Percentiles rank a stretch among this genome's conserved stretches.
Evolutionary conservation across 1,140 invertebrate species (phyloP).

Genomic region (Zaprionus ornatus): DNA sequence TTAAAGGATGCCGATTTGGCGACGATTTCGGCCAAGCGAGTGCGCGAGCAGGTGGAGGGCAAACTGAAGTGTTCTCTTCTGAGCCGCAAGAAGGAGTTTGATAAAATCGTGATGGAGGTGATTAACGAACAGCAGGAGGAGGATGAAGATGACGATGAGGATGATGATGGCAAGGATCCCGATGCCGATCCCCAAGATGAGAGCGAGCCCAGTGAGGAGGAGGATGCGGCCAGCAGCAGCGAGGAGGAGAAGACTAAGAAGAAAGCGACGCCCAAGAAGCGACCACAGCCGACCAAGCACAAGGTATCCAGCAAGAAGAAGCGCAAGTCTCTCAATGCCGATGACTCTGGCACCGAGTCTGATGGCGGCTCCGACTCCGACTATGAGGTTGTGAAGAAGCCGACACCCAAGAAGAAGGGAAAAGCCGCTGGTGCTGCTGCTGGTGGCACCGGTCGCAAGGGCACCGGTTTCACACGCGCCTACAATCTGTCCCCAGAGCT

Average conservation of each 20-base stretch:
- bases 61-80: constrained; percentile 91
- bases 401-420: constrained; percentile 70
- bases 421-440: constrained; percentile 57
- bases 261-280: constrained; percentile 83
- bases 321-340: constrained; percentile 84
- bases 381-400: constrained; percentile 88
- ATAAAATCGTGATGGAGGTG: constrained; percentile 91
- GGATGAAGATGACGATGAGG: constrained; percentile 85
- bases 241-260: constrained; percentile 77
- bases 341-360: constrained; percentile 87
- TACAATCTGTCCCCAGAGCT: constrained; percentile 94
- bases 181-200: constrained; percentile 85
- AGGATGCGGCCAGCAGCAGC: constrained; percentile 84
- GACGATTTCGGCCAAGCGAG: constrained; percentile 94
- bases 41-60: constrained; percentile 93
- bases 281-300: constrained; percentile 83
- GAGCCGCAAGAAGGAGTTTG: constrained; percentile 92
- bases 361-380: constrained; percentile 91
- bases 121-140: constrained; percentile 84
- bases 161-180: constrained; percentile 84
- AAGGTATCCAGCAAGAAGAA: constrained; percentile 85
- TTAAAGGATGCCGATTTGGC: constrained; percentile 94
- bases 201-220: constrained; percentile 85
- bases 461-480: constrained; percentile 91
- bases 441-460: constrained; percentile 84